Conservation (phyloP, 1,140 invertebrate species). For the Sesamia nonagrioides region DNA sequence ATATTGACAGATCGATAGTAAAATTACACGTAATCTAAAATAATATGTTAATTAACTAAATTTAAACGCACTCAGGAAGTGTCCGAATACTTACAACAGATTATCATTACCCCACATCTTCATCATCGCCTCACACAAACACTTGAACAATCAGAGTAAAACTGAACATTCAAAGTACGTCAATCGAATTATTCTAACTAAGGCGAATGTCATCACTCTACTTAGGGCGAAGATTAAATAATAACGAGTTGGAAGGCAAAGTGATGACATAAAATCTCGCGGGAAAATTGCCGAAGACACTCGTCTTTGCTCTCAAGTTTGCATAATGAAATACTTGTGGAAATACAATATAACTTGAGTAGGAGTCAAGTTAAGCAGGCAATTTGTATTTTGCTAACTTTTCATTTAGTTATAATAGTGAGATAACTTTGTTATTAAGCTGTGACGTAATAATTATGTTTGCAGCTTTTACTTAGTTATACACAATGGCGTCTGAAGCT, state of each 20-base stretch:
- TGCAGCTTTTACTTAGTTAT: constrained; percentile 2
- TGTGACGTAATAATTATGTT: constrained; percentile 23
- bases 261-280: constrained; percentile 46
- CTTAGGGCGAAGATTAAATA: constrained; percentile 45
- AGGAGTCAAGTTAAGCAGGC: constrained; percentile 45
- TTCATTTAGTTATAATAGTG: constrained; percentile 44
- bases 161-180: constrained; percentile 25
- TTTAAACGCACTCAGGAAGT: background rate
- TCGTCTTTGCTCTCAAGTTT: constrained; percentile 47
- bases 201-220: constrained; percentile 36
- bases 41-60: too few species aligned
- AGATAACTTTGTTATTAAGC: constrained; percentile 34
- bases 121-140: constrained; percentile 4
- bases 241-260: constrained; percentile 44
- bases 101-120: background rate
- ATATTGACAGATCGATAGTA: too few species aligned
- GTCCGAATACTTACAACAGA: background rate
- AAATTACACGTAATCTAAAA: too few species aligned
- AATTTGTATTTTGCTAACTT: constrained; percentile 50
- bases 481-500: background rate
- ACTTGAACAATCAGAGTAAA: constrained; percentile 29
- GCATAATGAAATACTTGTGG: constrained; percentile 50
- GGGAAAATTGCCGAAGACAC: constrained; percentile 44
- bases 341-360: constrained; percentile 44
- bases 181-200: constrained; percentile 41